Percentiles rank a stretch among this genome's conserved stretches.
These are phyloP conservation scores for Gila robusta DNA, from an alignment of 2,797 vertebrate species.

Conservation along the genomic window DNA sequence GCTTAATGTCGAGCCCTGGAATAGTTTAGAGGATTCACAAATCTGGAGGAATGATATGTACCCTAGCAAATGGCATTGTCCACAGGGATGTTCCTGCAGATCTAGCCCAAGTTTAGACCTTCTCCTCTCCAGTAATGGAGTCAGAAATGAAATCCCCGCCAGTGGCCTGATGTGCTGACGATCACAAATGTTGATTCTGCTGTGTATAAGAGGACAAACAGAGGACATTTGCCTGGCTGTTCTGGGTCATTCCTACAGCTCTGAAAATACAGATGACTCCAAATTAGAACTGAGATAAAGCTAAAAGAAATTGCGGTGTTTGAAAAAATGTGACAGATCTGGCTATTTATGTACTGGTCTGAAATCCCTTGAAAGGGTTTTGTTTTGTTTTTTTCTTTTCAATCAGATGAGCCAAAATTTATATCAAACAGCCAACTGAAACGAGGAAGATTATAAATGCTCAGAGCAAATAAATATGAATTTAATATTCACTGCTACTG, in stretches of 20 bases:
- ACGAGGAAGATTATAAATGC: background rate
- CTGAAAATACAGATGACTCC: slow-evolving; percentile 4
- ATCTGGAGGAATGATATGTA: background rate
- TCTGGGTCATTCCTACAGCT: slow-evolving; percentile 31
- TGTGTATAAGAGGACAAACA: slow-evolving; percentile 24
- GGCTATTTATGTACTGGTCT: background rate
- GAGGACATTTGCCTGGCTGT: slow-evolving; percentile 12
- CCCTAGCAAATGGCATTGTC: background rate
- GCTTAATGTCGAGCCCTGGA: background rate
- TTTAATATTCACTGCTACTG: background rate
- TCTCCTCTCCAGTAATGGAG: slow-evolving; percentile 20
- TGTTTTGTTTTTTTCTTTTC: background rate
- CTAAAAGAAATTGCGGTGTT: background rate
- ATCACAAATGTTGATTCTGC: slow-evolving; percentile 31
- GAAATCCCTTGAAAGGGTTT: no score
- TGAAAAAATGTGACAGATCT: background rate
- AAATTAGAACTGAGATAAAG: background rate
- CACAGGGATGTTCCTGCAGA: slow-evolving; percentile 7
- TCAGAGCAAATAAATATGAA: background rate
- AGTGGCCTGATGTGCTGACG: slow-evolving; percentile 16
- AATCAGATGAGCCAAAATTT: background rate
- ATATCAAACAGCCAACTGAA: background rate
- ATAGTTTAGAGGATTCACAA: background rate
- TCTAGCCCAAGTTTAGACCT: background rate
- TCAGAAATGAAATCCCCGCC: slow-evolving; percentile 11